Percentiles rank a stretch among this genome's conserved stretches.
Conservation (phyloP, 1,140 invertebrate genomes). For the Epicauta chinensis region DNA sequence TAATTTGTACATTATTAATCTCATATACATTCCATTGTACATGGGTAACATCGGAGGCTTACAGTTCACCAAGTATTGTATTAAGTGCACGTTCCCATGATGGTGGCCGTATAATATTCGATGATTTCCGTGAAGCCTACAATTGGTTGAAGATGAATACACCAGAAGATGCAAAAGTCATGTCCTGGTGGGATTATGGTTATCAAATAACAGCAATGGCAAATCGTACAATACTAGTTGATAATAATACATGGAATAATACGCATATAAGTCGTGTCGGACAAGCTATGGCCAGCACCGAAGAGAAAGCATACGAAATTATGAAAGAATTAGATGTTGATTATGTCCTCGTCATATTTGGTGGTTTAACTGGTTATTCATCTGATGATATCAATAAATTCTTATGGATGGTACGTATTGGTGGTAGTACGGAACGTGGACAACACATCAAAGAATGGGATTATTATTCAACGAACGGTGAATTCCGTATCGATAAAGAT, state of each 20-base stretch:
- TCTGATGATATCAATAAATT: slow-evolving; percentile 99
- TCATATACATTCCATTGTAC: slow-evolving; percentile 95
- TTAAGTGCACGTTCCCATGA: slow-evolving; percentile 91
- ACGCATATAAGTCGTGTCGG: slow-evolving; percentile 92
- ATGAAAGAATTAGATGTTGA: slow-evolving; percentile 96
- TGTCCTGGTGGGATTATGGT: slow-evolving; percentile 99
- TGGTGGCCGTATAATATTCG: slow-evolving; percentile 91
- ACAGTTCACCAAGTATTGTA: slow-evolving; percentile 96
- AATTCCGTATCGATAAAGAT: slow-evolving; percentile 90
- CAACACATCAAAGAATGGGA: slow-evolving; percentile 93
- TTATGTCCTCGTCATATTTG: slow-evolving; percentile 97
- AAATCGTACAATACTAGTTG: slow-evolving; percentile 96
- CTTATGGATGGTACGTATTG: slow-evolving; percentile 98
- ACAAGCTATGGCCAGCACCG: slow-evolving; percentile 94
- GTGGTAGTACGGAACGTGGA: slow-evolving; percentile 88
- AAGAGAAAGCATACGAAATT: slow-evolving; percentile 95
- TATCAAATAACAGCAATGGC: slow-evolving; percentile 99
- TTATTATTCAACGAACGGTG: slow-evolving; percentile 91
- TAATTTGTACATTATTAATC: slow-evolving; percentile 80
- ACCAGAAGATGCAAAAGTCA: slow-evolving; percentile 87
- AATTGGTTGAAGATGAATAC: slow-evolving; percentile 98
- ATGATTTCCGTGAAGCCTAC: slow-evolving; percentile 96
- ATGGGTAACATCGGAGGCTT: slow-evolving; percentile 99
- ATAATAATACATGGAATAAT: slow-evolving; percentile 99
- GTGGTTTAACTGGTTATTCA: slow-evolving; percentile 95